Evolutionary conservation across 2,888 invertebrate species (phyloP), one percentile per base, ranked within the genome.

Genomic region (Graphium colonna): DNA sequence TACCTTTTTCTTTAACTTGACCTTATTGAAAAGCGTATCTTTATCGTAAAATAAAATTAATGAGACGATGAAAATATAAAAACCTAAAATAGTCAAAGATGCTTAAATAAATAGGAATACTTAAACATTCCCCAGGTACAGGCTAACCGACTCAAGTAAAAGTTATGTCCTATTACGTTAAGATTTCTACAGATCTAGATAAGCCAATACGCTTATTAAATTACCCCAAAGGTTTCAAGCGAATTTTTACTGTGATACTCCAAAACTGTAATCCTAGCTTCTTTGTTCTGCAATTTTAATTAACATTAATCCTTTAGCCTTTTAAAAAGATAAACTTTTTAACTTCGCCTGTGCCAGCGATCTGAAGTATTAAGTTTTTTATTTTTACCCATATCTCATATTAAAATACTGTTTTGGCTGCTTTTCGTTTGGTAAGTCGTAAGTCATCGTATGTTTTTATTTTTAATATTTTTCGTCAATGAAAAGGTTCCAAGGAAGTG

Each of bases 231-330:
- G 8, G 10, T 31, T 21, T 31, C 10, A 31, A 31, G 31, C 31
- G 10, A 9, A 31, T 31, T 31, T 7, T 31, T 31, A 31, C 10
- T 31, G 8, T 31, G 31, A 31, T 31, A 31, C 31, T 31, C 31
- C 9, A 31, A 10, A 31, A 10, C 43, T 48, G 53, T 45, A 57
- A 54, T 48, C 44, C 26, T 47, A 21, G 48, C 51, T 57, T 51
- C 53, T 57, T 52, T 49, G 39, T 41, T 9, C 46, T 31, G 26
- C 28, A 44, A 47, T 28, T 42, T 44, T 40, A 28, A 38, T 13
- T 38, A 39, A 31, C 21, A 54, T 51, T 51, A 45, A 39, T 45
- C 17, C 16, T 21, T 4, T 9, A 39, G 44, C 38, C 38, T 38
- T 38, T 13, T n/a, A n/a, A n/a, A n/a, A n/a, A n/a, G n/a, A n/a